Evolutionary conservation across 2,113 vertebrate species (phyloP).

Genomic region (Gila orcuttii): DNA sequence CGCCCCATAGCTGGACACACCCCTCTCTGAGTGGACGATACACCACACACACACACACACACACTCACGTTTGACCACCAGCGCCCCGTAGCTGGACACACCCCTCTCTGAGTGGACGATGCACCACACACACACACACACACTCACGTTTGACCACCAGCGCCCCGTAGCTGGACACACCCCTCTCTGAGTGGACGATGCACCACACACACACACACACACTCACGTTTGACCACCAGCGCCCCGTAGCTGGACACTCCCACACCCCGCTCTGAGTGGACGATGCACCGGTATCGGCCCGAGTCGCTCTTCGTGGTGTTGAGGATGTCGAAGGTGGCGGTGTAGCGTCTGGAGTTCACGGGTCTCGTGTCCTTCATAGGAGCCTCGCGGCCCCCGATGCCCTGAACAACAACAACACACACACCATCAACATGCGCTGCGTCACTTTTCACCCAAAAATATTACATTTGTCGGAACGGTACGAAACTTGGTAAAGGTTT

Average conservation of each 20-base stretch:
- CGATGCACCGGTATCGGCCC: conserved; percentile 92
- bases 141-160: too few species aligned
- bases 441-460: too few species aligned
- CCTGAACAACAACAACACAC: conserved; percentile 63
- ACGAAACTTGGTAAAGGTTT: too few species aligned
- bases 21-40: too few species aligned
- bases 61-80: too few species aligned
- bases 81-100: too few species aligned
- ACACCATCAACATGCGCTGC: too few species aligned
- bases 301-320: conserved; percentile 89
- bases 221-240: conserved; percentile 93
- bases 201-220: conserved; percentile 65
- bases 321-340: conserved; percentile 86
- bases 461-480: too few species aligned
- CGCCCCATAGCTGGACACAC: too few species aligned
- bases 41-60: too few species aligned
- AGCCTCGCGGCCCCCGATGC: conserved; percentile 80
- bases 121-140: too few species aligned
- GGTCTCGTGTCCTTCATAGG: conserved; percentile 85
- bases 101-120: too few species aligned
- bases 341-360: conserved; percentile 82
- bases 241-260: conserved; percentile 92
- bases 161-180: conserved; percentile 64
- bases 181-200: conserved; percentile 87
- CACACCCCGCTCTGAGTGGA: conserved; percentile 86